Evolutionary conservation across 2,113 vertebrate species (phyloP).

Genomic region (Chaenogobius annularis): DNA sequence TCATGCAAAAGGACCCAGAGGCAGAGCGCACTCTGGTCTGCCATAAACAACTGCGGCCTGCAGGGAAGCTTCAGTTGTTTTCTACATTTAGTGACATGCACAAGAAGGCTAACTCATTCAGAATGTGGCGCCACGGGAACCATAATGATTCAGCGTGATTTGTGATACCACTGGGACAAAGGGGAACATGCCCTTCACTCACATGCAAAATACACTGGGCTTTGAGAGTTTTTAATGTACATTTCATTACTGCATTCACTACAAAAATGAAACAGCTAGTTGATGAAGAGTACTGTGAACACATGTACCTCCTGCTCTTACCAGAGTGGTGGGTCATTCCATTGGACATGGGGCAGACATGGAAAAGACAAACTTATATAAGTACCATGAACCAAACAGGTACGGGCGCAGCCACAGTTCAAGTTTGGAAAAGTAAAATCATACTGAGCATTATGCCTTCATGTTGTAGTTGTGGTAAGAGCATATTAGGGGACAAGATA

Average conservation of each 20-base stretch:
- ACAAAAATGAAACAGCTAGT: conserved; percentile 38
- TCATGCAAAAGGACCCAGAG: conserved; percentile 80
- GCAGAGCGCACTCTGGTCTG: conserved; percentile 75
- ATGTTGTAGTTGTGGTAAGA: conserved; percentile 25
- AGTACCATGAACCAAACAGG: conserved; percentile 78
- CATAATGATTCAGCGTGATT: conserved; percentile 2
- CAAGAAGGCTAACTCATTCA: conserved; percentile 2
- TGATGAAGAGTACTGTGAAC: conserved; percentile 39
- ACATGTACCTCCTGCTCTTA: conserved; percentile 99
- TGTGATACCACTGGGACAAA: conserved; percentile 13
- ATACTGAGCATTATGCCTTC: conserved; percentile 28
- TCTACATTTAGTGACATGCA: conserved; percentile 75
- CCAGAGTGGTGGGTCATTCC: conserved; percentile 93
- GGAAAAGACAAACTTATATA: conserved; percentile 97
- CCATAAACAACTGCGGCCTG: conserved; percentile 44
- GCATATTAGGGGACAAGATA: conserved; percentile 25
- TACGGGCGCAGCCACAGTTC: conserved; percentile 30
- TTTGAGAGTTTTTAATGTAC: not conserved
- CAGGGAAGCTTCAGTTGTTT: conserved; percentile 7
- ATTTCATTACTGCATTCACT: conserved; percentile 22
- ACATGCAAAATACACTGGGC: conserved; percentile 39
- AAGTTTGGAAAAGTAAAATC: conserved; percentile 26
- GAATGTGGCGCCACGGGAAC: conserved; percentile 17
- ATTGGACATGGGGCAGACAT: conserved; percentile 93
- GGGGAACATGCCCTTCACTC: conserved; percentile 9